phyloP scores from a whole-genome alignment of 2,888 invertebrate genomes.

The Scrobipalpa costella region DNA sequence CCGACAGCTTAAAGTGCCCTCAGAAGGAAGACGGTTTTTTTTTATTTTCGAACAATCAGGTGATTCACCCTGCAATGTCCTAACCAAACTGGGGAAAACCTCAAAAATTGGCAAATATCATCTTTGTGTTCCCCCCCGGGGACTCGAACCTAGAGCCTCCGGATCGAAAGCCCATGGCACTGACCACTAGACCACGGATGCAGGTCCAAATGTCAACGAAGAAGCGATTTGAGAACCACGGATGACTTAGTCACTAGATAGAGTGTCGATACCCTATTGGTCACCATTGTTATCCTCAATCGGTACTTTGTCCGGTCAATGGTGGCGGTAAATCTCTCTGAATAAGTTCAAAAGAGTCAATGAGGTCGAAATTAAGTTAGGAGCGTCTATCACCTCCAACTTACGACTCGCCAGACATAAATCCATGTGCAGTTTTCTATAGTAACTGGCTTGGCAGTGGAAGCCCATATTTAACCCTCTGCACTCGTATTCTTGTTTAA shows the following conservation, averaged over 20 bases:
- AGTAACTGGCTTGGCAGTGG: not conserved
- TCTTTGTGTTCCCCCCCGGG: too few species aligned
- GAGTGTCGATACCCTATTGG: not conserved
- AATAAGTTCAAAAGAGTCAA: not conserved
- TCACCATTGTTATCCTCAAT: not conserved
- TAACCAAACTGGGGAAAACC: too few species aligned
- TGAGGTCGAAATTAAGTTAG: not conserved
- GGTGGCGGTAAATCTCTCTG: not conserved
- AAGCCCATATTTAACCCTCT: not conserved
- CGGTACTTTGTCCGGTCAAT: conserved; percentile 3
- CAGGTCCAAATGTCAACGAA: not conserved
- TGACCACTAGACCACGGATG: too few species aligned
- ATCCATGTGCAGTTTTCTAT: not conserved
- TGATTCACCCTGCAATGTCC: too few species aligned
- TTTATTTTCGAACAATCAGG: too few species aligned
- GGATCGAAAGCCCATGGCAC: too few species aligned
- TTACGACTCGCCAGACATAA: not conserved
- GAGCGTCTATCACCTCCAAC: not conserved
- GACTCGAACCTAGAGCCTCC: too few species aligned
- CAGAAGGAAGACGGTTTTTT: too few species aligned
- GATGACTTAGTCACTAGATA: not conserved
- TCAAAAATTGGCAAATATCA: too few species aligned
- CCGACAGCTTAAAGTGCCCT: too few species aligned
- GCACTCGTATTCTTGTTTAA: conserved; percentile 12
- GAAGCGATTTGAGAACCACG: not conserved